Evolutionary conservation across 2,797 vertebrate genomes (phyloP).

Genomic region (Lutjanus argentimaculatus): DNA sequence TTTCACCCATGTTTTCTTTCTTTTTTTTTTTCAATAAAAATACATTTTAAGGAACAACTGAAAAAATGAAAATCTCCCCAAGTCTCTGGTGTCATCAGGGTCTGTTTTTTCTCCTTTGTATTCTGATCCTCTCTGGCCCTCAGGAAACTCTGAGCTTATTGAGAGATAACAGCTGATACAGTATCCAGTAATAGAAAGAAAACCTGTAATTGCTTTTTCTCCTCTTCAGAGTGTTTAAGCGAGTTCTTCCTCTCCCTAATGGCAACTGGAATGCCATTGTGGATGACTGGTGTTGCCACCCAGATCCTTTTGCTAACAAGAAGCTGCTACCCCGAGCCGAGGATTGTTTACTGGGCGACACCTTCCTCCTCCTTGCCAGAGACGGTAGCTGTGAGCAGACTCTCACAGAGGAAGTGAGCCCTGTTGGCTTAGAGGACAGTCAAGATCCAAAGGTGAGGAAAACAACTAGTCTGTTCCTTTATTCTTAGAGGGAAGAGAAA

Average conservation of each 20-base stretch:
- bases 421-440: constrained; percentile 47
- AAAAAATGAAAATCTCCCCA: not conserved
- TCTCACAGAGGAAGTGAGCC: constrained; percentile 65
- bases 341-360: constrained; percentile 95
- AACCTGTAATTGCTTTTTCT: constrained; percentile 1
- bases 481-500: not conserved
- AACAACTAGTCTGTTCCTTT: not conserved
- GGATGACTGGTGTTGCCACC: constrained; percentile 98
- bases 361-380: constrained; percentile 89
- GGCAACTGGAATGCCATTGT: constrained; percentile 95
- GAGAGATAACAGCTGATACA: constrained; percentile 1
- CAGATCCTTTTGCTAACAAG: constrained; percentile 92
- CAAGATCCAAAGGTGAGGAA: constrained; percentile 77
- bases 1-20: not conserved
- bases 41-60: not conserved
- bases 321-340: constrained; percentile 88
- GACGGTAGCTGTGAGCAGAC: constrained; percentile 78
- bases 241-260: constrained; percentile 94
- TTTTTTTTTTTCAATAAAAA: not conserved
- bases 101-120: not conserved
- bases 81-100: not conserved
- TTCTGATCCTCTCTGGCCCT: constrained; percentile 11
- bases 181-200: not conserved
- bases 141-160: constrained; percentile 8
- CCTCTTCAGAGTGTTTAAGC: constrained; percentile 86